Percentiles rank a stretch among this genome's conserved stretches.
These are phyloP conservation scores for Pachliopta kotzebuea DNA, from an alignment of 2,888 invertebrate genomes.

Conservation along the genomic window DNA sequence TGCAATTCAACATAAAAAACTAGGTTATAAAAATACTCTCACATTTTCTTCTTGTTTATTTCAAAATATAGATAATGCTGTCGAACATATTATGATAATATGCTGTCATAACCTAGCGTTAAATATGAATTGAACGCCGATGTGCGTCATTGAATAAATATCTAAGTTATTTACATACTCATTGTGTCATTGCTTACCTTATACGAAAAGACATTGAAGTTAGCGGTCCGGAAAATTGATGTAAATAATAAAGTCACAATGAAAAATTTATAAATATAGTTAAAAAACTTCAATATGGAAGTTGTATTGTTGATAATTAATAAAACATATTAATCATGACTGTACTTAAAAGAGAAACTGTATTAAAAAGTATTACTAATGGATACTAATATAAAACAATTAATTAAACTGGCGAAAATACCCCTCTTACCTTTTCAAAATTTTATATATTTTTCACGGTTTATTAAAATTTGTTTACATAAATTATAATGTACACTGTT, in stretches of 20 bases:
- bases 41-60: not conserved
- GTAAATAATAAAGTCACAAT: constrained; percentile 26
- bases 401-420: not conserved
- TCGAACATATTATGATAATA: constrained; percentile 12
- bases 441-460: constrained; percentile 14
- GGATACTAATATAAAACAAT: not conserved
- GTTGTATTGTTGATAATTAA: not conserved
- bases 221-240: constrained; percentile 43
- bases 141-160: constrained; percentile 48
- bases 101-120: constrained; percentile 15
- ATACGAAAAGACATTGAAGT: constrained; percentile 33
- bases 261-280: constrained; percentile 1
- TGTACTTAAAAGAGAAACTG: not conserved
- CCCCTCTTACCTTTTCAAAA: constrained; percentile 32
- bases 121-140: constrained; percentile 40
- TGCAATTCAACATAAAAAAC: too few species aligned
- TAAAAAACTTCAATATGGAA: too few species aligned
- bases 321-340: not conserved
- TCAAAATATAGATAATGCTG: not conserved
- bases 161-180: constrained; percentile 36
- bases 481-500: constrained; percentile 40
- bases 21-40: not conserved
- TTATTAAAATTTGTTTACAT: constrained; percentile 39
- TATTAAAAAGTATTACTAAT: too few species aligned
- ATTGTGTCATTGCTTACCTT: constrained; percentile 56